Base-by-base conservation (phyloP, 1,140 invertebrate genomes). In the Aphis gossypii region DNA sequence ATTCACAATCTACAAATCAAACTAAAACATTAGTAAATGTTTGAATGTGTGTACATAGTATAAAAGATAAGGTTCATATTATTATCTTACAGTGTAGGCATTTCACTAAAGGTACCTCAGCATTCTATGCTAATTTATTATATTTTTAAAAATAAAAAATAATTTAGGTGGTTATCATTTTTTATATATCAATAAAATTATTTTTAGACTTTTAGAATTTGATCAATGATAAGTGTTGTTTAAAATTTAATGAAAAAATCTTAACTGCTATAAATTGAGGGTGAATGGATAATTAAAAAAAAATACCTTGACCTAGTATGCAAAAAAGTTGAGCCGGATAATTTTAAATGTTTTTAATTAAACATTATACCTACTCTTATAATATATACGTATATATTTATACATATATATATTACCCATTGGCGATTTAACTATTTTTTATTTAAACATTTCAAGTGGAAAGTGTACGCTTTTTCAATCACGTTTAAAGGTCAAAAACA, bases 371-470 rank as follows among this genome's bases (percentile, higher is more conserved):
- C 38, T 41, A 1, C 38, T 41, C 38, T 41, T 41, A 41, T 41
- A 41, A 41, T 41, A 3, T 76, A 76, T 14, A 35, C n/a, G 6
- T 76, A n/a, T 76, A 76, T 11, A 68, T 9, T n/a, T 35, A 35
- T n/a, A n/a, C n/a, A 76, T 76, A 68, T 9, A 68, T n/a, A n/a
- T 76, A 76, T 76, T 76, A 68, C 4, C n/a, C 60, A n/a, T 76
- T 76, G 30, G 14, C 60, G 30, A 76, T 76, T 76, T 18, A 76
- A 76, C 60, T 76, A 76, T 76, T 76, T 76, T 76, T 76, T 76
- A 76, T 76, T 76, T 76, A 76, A 76, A 76, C 21, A 89, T 54
- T 89, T 54, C 87, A 35, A 54, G 48, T 54, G n/a, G n/a, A 54
- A 89, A 38, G 51, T 89, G 20, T 54, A 56, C 35, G 51, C 9